Base-by-base conservation (phyloP, 2,797 vertebrate species). In the Rhadinocentrus ornatus region DNA sequence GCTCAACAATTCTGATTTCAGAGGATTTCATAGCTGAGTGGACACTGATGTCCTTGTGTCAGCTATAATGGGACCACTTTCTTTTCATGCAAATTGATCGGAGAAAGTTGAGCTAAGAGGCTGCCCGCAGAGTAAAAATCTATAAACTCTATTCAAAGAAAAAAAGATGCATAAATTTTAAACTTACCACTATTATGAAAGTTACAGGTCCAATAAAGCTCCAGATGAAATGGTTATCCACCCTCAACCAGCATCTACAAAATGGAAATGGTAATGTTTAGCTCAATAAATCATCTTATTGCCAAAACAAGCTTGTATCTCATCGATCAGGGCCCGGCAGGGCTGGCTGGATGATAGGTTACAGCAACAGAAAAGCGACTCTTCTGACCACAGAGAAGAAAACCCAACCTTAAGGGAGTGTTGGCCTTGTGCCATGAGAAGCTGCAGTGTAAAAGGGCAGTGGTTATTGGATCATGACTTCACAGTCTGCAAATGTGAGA, bases 171-270 rank as follows among this genome's bases (percentile, higher is more conserved):
- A 44, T 27, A 67, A 75, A 69, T 69, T 76, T 52, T 63, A 56
- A 63, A 86, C 96, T 97, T 95, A 99, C 98, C 96, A 96, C 88
- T 83, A 99, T 97, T 86, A 99, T 95, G 86, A 98, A 94, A 55
- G 95, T 95, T 66, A 98, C 98, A 0, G 98, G 97, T 73, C 97
- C 97, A 65, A 99, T 97, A 90, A 99, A 99, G 91, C 97, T 98
- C 97, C 97, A 99, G 90, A 99, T 98, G 93, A 99, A 99, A 92
- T 98, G 96, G 90, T 98, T 99, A 92, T 99, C 97, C 86, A 96
- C 96, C 16, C 95, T 96, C 85, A 99, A 94, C 98, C 98, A 99
- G 93, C 97, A 98, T 78, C 97, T 98, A 66, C 61, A 22, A 66
- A 71, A 70, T 26, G 71, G 24, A 91, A 75, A 86, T 84, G 39